These are phyloP conservation scores for Colostygia pectinataria DNA, from an alignment of 2,888 invertebrate genomes.

Conservation along the genomic window DNA sequence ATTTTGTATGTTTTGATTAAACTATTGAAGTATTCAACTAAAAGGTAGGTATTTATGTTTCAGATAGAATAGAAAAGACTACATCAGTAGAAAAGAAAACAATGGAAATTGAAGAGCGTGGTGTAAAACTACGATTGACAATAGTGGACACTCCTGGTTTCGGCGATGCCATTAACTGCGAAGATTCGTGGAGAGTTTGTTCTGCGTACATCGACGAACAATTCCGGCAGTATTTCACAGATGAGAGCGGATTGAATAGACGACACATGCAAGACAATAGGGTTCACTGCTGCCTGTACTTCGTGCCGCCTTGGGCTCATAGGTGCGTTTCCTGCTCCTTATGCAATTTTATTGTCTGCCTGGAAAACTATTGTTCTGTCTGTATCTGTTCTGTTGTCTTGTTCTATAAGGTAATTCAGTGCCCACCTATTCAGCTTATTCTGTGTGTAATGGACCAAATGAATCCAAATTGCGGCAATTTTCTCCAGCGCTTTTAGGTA, in stretches of 20 bases:
- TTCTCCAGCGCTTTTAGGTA: conserved; percentile 27
- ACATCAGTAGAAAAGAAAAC: conserved; percentile 90
- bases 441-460: conserved; percentile 48
- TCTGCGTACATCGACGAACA: conserved; percentile 97
- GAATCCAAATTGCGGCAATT: conserved; percentile 42
- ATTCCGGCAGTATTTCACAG: conserved; percentile 91
- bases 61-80: conserved; percentile 87
- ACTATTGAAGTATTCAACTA: too few species aligned
- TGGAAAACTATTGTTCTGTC: conserved; percentile 26
- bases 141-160: conserved; percentile 98
- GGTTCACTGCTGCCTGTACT: conserved; percentile 97
- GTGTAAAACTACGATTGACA: conserved; percentile 94
- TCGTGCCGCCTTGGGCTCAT: conserved; percentile 97
- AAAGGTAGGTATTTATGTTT: conserved; percentile 36
- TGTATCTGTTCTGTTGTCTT: too few species aligned
- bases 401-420: too few species aligned
- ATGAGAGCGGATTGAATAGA: conserved; percentile 97
- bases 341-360: too few species aligned
- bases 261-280: conserved; percentile 97
- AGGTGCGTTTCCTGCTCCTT: conserved; percentile 83
- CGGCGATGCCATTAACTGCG: conserved; percentile 96
- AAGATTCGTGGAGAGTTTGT: conserved; percentile 96
- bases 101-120: conserved; percentile 97
- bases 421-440: conserved; percentile 18
- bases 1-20: too few species aligned